Percentiles rank a stretch among this genome's conserved stretches.
Conservation (phyloP, 2,888 invertebrate genomes). For the Ennomos erosarius region DNA sequence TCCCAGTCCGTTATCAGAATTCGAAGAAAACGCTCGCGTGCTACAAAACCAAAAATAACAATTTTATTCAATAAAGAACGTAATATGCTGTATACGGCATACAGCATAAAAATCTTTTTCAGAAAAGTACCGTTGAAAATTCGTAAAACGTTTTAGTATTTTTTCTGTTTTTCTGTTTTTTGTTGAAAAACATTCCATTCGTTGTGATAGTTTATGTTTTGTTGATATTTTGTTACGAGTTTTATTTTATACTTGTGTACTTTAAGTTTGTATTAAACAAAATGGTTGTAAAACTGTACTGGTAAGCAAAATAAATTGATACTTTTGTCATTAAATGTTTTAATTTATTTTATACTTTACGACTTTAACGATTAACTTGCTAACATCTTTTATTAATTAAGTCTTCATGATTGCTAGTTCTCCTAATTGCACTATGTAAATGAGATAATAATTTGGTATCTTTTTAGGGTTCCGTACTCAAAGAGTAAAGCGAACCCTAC, state of each 20-base stretch:
- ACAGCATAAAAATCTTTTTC: slow-evolving; percentile 65
- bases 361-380: too few species aligned
- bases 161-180: slow-evolving; percentile 33
- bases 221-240: slow-evolving; percentile 44
- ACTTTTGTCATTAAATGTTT: too few species aligned
- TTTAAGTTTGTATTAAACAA: slow-evolving; percentile 43
- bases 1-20: slow-evolving; percentile 53
- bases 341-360: too few species aligned
- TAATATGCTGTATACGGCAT: slow-evolving; percentile 74
- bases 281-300: slow-evolving; percentile 71
- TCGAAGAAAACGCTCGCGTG: slow-evolving; percentile 48
- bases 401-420: too few species aligned
- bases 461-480: too few species aligned
- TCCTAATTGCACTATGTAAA: too few species aligned
- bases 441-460: too few species aligned
- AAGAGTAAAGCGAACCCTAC: too few species aligned
- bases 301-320: slow-evolving; percentile 52
- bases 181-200: slow-evolving; percentile 61
- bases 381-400: too few species aligned
- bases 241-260: slow-evolving; percentile 47
- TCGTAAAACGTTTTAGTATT: slow-evolving; percentile 45
- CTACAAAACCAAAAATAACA: slow-evolving; percentile 36
- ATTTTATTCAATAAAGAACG: slow-evolving; percentile 38
- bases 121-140: slow-evolving; percentile 64
- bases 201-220: slow-evolving; percentile 60